Evolutionary conservation across 2,888 invertebrate genomes (phyloP), one percentile per base, ranked within the genome.

Genomic region (Xestia sexstrigata): DNA sequence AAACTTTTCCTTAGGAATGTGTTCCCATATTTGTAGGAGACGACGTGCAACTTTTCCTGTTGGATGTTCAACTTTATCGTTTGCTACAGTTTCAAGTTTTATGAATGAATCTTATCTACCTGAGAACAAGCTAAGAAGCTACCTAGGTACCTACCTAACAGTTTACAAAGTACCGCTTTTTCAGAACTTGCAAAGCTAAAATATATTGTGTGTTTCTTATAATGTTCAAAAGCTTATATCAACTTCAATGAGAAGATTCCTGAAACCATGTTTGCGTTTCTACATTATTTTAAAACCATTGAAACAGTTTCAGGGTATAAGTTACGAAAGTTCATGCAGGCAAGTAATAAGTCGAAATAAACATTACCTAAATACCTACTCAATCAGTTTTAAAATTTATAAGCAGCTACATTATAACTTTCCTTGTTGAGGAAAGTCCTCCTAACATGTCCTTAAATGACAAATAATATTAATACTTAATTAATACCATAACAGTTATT

Each of bases 1-100:
- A 55, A 86, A 84, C 69, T 85, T 85, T 86, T 67, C 67, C 63
- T n/a, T 42, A 52, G 67, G 71, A 68, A 71, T 76, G 55, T 70
- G 65, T 76, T 42, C 73, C 74, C 70, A 67, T 81, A 77, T 86
- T 76, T 78, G 86, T 78, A 49, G 23, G 15, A 69, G 47, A 47
- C 70, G 75, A 47, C 76, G 72, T 52, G 67, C 67, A 81, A 81
- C 81, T 86, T 81, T 75, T 78, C 58, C 70, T 76, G 63, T 77
- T 66, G 55, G 55, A 77, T 76, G 78, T 75, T 80, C 39, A 75
- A 78, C 52, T 86, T 81, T 78, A 70, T 39, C 58, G 66, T 80
- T 9, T 42, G 35, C 39, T 70, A 66, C 47, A 52, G 49, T 74
- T 65, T 23, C 55, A 71, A 84, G 65, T 76, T 84, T 76, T 60